These are phyloP conservation scores for Zonitis immaculata DNA, from an alignment of 2,888 invertebrate genomes.

Conservation along the genomic window DNA sequence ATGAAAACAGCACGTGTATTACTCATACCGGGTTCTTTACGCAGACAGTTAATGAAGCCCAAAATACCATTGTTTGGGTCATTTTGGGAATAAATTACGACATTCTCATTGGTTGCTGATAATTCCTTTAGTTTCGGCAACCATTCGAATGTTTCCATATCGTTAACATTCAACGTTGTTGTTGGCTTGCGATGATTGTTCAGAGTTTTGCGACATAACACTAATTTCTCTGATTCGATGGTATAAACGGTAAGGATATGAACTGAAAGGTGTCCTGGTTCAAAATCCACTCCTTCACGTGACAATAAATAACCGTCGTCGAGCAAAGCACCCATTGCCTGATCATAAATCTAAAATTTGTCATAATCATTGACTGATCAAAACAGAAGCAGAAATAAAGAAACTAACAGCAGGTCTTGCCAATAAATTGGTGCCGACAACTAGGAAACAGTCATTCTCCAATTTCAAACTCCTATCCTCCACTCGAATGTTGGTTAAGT, in stretches of 20 bases:
- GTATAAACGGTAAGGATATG: conserved; percentile 52
- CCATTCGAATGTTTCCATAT: conserved; percentile 50
- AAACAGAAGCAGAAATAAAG: too few species aligned
- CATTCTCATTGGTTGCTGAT: conserved; percentile 31
- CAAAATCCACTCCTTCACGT: conserved; percentile 54
- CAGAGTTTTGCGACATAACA: conserved; percentile 51
- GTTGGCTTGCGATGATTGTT: neutral
- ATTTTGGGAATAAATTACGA: conserved; percentile 62
- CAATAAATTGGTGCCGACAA: conserved; percentile 46
- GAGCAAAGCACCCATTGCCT: neutral
- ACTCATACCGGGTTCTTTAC: conserved; percentile 55
- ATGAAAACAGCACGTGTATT: conserved; percentile 53
- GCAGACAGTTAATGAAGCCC: conserved; percentile 69
- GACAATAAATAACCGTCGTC: conserved; percentile 31
- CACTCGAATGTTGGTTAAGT: conserved; percentile 53
- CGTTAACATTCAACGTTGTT: neutral
- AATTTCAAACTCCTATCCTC: conserved; percentile 56
- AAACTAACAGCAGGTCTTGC: conserved; percentile 49
- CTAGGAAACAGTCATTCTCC: conserved; percentile 28
- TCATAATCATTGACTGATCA: too few species aligned
- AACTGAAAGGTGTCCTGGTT: conserved; percentile 44
- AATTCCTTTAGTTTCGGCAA: conserved; percentile 48
- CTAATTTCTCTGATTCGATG: conserved; percentile 52
- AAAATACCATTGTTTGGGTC: conserved; percentile 70
- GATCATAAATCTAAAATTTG: too few species aligned